Base-by-base conservation (phyloP, 2,888 invertebrate species). In the Laothoe populi region DNA sequence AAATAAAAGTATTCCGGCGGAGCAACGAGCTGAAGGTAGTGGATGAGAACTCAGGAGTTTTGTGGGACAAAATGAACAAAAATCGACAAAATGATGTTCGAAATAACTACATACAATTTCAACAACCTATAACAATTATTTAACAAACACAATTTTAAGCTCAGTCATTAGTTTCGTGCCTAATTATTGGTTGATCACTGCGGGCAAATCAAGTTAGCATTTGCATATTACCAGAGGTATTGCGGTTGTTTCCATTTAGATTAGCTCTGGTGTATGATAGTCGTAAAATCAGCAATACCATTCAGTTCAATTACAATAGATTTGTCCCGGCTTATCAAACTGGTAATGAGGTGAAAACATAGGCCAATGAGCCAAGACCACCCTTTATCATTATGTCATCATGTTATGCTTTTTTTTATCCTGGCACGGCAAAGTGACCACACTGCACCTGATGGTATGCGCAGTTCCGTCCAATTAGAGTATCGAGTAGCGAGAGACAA, bases 111-210 rank as follows among this genome's bases (percentile, higher is more conserved):
- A 53, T 21, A 10, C 11, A 16, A 31, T 31, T 10, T 2, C 16
- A 19, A 49, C 16, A 23, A 23, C n/a, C 16, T 16, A n/a, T 49
- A 31, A 49, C 10, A 49, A 49, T 49, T 31, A 49, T 16, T 2
- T n/a, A n/a, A 48, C 48, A 24, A 49, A 31, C 16, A 16, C 26
- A 31, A 21, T 49, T 49, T n/a, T 26, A 49, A 31, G 49, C 49
- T 26, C n/a, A 8, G 5, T 31, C 46, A 48, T 48, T 35, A 53
- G 53, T 53, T 35, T 19, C 19, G 31, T 35, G 31, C 31, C 19
- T 53, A 53, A 53, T 53, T 53, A 53, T 53, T 31, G 31, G 31
- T 0, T 19, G 53, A 53, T 53, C 53, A 53, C 19, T 35, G 35
- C 53, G 53, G 53, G 31, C 19, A 19, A 53, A 35, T 31, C 35